Conservation (phyloP, 2,888 invertebrate genomes). For the Theretra japonica region DNA sequence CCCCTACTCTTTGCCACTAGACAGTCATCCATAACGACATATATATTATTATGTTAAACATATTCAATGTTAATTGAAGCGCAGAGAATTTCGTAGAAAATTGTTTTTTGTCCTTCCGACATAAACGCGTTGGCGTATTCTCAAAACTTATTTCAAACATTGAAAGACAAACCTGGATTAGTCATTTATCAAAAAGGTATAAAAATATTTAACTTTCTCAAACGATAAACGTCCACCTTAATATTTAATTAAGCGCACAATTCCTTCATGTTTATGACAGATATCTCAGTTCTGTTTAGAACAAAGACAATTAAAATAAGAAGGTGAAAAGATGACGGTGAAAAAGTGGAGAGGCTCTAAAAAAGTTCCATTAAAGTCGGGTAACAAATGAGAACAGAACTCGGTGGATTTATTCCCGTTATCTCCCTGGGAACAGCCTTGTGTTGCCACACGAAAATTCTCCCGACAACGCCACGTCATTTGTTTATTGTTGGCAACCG, state of each 20-base stretch:
- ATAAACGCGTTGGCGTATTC: no score
- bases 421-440: conserved; percentile 65
- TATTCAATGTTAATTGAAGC: no score
- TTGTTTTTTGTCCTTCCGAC: no score
- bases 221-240: background rate
- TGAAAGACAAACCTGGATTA: no score
- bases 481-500: conserved; percentile 32
- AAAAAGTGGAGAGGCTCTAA: conserved; percentile 73
- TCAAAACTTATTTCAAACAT: no score
- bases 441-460: conserved; percentile 38
- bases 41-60: no score
- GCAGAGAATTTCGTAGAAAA: no score
- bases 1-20: no score
- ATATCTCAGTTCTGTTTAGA: conserved; percentile 30
- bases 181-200: background rate
- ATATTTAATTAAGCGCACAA: background rate
- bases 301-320: conserved; percentile 48
- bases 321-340: conserved; percentile 67
- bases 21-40: no score
- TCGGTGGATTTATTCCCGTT: conserved; percentile 59
- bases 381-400: conserved; percentile 77
- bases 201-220: no score
- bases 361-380: conserved; percentile 73
- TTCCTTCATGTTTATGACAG: conserved; percentile 15
- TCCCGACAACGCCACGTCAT: conserved; percentile 31